Conservation (phyloP, 1,140 invertebrate species). For the Cotesia typhae region DNA sequence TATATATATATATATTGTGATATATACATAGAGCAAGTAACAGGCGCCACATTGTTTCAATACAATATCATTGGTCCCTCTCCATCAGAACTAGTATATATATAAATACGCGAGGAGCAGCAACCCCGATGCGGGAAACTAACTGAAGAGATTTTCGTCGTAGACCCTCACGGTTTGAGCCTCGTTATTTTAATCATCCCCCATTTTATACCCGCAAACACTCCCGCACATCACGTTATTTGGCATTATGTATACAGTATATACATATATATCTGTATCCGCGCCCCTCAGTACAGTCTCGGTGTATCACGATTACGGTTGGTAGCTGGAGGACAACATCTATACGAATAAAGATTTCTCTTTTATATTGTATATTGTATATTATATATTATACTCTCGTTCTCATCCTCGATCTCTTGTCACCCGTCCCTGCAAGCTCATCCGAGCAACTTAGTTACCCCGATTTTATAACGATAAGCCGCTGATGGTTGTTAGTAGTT, state of each 20-base stretch:
- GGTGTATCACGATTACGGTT: conserved; percentile 40
- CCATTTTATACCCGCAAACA: conserved; percentile 58
- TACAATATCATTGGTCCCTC: conserved; percentile 43
- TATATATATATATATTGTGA: conserved; percentile 8
- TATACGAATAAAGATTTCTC: neutral
- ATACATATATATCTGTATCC: neutral
- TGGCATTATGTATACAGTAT: conserved; percentile 16
- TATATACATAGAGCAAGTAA: conserved; percentile 1
- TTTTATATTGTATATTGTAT: neutral
- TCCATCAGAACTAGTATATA: neutral
- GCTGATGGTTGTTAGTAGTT: conserved; percentile 45
- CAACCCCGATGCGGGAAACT: conserved; percentile 20
- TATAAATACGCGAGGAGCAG: too few relatives aligned
- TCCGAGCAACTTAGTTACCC: conserved; percentile 41
- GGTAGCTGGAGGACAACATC: conserved; percentile 30
- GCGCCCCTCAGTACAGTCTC: conserved; percentile 31
- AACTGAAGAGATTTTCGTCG: conserved; percentile 27
- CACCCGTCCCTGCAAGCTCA: conserved; percentile 5
- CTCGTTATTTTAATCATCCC: conserved; percentile 64
- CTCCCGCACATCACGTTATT: conserved; percentile 32
- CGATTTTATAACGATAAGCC: conserved; percentile 45
- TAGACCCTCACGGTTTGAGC: conserved; percentile 43
- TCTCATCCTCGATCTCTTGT: conserved; percentile 2
- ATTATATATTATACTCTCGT: neutral
- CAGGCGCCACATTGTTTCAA: conserved; percentile 46